Percentiles rank a stretch among this genome's conserved stretches.
These are phyloP conservation scores for Tangara arthus DNA, from an alignment of 2,797 vertebrate genomes.

Conservation along the genomic window DNA sequence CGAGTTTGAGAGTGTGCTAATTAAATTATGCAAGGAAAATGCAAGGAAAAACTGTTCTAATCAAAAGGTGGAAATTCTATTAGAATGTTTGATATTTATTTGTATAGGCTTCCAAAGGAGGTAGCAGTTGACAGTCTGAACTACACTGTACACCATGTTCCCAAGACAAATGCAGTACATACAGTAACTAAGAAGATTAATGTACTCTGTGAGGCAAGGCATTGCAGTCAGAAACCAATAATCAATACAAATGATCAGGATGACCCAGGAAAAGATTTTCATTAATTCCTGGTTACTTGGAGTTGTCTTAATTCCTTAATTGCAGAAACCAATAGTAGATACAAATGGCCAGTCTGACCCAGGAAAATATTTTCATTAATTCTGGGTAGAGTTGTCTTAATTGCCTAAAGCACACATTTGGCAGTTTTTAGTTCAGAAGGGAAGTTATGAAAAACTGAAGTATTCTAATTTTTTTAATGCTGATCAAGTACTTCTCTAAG, in stretches of 20 bases:
- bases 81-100: background rate
- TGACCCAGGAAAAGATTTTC: background rate
- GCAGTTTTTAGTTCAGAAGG: background rate
- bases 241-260: background rate
- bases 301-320: background rate
- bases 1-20: background rate
- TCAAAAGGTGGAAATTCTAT: background rate
- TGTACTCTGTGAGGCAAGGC: background rate
- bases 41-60: background rate
- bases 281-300: background rate
- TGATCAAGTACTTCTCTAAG: background rate
- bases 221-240: background rate
- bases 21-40: slow-evolving; percentile 31
- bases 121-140: background rate
- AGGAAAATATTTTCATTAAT: background rate
- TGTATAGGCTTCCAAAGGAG: background rate
- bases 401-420: background rate
- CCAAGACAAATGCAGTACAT: background rate
- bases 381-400: background rate
- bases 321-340: background rate
- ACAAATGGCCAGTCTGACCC: background rate
- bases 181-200: background rate
- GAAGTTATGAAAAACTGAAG: background rate
- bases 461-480: background rate
- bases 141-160: background rate